Percentiles rank a stretch among this genome's conserved stretches.
phyloP scores from a whole-genome alignment of 1,140 invertebrate genomes.

The Trichonephila clavipes region DNA sequence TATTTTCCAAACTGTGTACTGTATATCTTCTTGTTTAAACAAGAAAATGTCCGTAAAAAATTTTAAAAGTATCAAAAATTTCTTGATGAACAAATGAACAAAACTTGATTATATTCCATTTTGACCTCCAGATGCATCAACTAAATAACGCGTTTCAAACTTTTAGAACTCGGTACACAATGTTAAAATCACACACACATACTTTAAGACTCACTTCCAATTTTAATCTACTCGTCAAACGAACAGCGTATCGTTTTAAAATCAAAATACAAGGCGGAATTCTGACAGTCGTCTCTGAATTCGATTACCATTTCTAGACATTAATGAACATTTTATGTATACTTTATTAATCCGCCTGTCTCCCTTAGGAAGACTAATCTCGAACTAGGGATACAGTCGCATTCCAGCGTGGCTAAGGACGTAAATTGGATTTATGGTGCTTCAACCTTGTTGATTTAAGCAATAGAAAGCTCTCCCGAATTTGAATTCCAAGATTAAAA shows the following conservation, averaged over 20 bases:
- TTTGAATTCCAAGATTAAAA: conserved; percentile 73
- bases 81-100: no score
- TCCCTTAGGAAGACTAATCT: conserved; percentile 41
- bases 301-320: conserved; percentile 61
- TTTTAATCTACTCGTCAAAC: conserved; percentile 56
- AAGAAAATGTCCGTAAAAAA: no score
- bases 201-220: not conserved
- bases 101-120: no score
- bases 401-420: not conserved
- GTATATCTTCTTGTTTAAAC: no score
- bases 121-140: not conserved
- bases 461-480: conserved; percentile 54
- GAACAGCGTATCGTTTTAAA: conserved; percentile 34
- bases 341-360: conserved; percentile 71
- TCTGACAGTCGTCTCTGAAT: conserved; percentile 46
- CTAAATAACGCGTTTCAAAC: not conserved
- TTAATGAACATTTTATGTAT: conserved; percentile 73
- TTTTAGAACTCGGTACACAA: not conserved
- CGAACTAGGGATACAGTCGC: not conserved
- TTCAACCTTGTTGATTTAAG: conserved; percentile 58
- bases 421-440: conserved; percentile 66
- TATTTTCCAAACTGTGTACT: no score
- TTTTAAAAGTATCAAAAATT: no score
- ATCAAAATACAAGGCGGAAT: conserved; percentile 27
- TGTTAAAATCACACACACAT: not conserved